These are phyloP conservation scores for Axinella damicornis DNA, from an alignment of 37 sponge, comb jelly and placozoan genomes.

Conservation along the genomic window DNA sequence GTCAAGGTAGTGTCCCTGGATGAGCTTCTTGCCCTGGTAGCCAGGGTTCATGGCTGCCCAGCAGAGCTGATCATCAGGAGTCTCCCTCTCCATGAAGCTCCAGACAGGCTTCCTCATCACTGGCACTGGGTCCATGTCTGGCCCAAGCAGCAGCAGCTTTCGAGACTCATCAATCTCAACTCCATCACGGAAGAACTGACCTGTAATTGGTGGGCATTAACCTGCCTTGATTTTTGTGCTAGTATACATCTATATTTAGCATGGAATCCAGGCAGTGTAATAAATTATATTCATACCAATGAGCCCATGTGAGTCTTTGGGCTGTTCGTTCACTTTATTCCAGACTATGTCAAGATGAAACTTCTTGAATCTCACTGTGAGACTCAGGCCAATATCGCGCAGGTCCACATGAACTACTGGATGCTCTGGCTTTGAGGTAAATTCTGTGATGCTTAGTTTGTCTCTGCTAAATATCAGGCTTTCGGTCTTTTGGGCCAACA, in stretches of 20 bases:
- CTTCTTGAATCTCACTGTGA: conserved; percentile 36
- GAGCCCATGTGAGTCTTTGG: conserved; percentile 29
- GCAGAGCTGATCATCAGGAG: conserved; percentile 30
- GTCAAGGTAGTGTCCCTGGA: conserved; percentile 43
- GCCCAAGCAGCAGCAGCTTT: conserved; percentile 12
- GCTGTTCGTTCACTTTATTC: conserved; percentile 22
- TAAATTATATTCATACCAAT: conserved; percentile 23
- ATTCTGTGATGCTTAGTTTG: conserved; percentile 28
- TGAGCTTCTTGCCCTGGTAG: conserved; percentile 50
- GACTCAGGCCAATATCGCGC: conserved; percentile 21
- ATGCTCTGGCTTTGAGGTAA: not conserved
- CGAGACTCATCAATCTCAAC: conserved; percentile 42
- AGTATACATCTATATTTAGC: no score
- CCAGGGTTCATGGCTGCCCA: conserved; percentile 61
- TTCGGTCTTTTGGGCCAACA: conserved; percentile 7
- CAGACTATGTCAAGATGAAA: conserved; percentile 35
- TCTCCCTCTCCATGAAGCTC: conserved; percentile 55
- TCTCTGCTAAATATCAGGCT: conserved; percentile 5
- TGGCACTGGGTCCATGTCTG: conserved; percentile 31
- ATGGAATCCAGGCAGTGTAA: no score
- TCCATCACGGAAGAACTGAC: conserved; percentile 40
- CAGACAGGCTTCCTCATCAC: conserved; percentile 51
- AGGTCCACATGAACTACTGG: conserved; percentile 27
- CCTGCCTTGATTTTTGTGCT: no score
- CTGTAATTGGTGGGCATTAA: not conserved